A percentile compares a stretch with the other conserved stretches of the same genome.
Evolutionary conservation across 2,888 invertebrate genomes (phyloP).

Genomic region (Odontomyia ornata): DNA sequence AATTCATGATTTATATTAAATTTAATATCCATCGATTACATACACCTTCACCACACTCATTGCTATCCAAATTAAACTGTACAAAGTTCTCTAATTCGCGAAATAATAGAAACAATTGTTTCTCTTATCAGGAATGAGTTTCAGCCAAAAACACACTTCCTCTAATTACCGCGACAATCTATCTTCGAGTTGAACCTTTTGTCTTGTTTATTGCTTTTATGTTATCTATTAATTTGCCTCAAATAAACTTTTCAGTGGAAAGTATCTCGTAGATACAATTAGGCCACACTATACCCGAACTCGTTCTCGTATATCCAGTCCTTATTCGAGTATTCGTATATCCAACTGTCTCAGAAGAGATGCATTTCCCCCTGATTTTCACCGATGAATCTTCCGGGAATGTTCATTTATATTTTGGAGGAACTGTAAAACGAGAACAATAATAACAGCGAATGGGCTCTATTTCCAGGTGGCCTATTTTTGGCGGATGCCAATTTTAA

Average conservation of each 20-base stretch:
- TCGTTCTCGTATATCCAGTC: too few relatives aligned
- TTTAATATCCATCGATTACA: too few relatives aligned
- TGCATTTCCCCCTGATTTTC: constrained; percentile 14
- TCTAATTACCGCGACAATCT: not conserved
- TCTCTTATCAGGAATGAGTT: too few relatives aligned
- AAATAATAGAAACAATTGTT: too few relatives aligned
- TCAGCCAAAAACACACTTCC: not conserved
- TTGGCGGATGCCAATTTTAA: constrained; percentile 37
- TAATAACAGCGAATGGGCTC: constrained; percentile 28
- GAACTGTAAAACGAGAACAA: constrained; percentile 35
- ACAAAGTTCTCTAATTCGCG: too few relatives aligned
- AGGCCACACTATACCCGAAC: too few relatives aligned
- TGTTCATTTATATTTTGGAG: constrained; percentile 24
- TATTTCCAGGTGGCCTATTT: constrained; percentile 38
- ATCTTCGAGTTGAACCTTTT: not conserved
- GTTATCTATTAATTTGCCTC: constrained; percentile 18
- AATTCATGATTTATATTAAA: too few relatives aligned
- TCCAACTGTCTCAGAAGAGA: not conserved
- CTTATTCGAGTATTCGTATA: not conserved
- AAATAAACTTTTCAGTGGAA: not conserved
- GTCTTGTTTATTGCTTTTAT: constrained; percentile 7
- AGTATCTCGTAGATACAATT: not conserved
- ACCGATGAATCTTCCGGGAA: not conserved
- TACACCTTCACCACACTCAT: too few relatives aligned
- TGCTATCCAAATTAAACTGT: too few relatives aligned